Percentiles rank a stretch among this genome's conserved stretches.
Evolutionary conservation across 1,140 invertebrate genomes (phyloP).

Genomic region (Drosophila kepulauana): DNA sequence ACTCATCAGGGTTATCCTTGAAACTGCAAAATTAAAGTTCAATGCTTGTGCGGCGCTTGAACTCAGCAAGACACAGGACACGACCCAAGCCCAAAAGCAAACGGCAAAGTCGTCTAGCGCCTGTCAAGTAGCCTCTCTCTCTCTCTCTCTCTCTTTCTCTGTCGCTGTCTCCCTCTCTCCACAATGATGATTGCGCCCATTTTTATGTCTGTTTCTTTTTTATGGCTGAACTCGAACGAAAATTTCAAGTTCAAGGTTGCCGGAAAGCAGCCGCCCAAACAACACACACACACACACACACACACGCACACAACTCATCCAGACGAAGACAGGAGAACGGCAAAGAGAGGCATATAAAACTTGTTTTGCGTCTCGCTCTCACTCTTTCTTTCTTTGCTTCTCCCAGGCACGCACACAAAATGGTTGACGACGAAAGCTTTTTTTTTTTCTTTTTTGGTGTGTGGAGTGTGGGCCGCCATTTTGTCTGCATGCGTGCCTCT

Average conservation of each 20-base stretch:
- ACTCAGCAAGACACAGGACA: constrained; percentile 53
- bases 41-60: constrained; percentile 76
- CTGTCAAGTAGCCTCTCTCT: constrained; percentile 34
- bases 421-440: constrained; percentile 13
- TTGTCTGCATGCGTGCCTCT: constrained; percentile 38
- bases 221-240: constrained; percentile 67
- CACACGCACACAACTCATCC: constrained; percentile 26
- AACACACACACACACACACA: constrained; percentile 10
- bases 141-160: background rate
- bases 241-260: constrained; percentile 82
- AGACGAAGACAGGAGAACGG: constrained; percentile 34
- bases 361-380: background rate
- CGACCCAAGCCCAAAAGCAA: constrained; percentile 31
- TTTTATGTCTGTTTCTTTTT: constrained; percentile 50
- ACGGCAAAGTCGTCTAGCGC: constrained; percentile 49
- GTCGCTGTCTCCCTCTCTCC: too few species aligned
- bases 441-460: background rate
- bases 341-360: constrained; percentile 26
- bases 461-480: constrained; percentile 63
- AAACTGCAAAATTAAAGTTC: constrained; percentile 72
- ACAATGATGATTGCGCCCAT: constrained; percentile 55
- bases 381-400: background rate
- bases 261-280: constrained; percentile 65
- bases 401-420: constrained; percentile 58
- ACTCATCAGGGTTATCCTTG: constrained; percentile 69